phyloP scores from a whole-genome alignment of 2,797 vertebrate genomes.

The Sebastiscus albofasciatus region DNA sequence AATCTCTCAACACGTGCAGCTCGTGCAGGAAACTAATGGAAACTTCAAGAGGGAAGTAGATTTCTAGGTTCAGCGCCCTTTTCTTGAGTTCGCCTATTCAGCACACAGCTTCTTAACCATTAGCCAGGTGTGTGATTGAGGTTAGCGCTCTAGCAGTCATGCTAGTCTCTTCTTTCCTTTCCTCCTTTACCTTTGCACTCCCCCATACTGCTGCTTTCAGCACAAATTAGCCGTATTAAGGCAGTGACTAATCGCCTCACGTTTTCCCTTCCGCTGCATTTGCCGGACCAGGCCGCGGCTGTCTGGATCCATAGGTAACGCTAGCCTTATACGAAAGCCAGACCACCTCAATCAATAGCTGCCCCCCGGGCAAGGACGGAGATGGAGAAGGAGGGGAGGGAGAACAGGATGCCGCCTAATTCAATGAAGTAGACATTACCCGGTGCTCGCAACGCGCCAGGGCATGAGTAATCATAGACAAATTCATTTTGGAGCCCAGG shows the following conservation, averaged over 20 bases:
- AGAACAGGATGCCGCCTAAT: conserved; percentile 86
- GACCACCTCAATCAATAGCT: conserved; percentile 86
- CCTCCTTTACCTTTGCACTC: conserved; percentile 39
- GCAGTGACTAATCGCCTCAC: conserved; percentile 70
- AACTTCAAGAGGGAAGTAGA: not conserved
- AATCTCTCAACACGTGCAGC: not conserved
- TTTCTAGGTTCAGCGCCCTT: conserved; percentile 9
- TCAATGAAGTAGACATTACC: conserved; percentile 88
- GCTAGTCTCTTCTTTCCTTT: conserved; percentile 13
- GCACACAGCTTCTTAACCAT: conserved; percentile 40
- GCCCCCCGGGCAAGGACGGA: conserved; percentile 79
- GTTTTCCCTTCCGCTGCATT: conserved; percentile 61
- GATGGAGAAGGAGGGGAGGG: conserved; percentile 51
- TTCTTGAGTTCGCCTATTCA: conserved; percentile 20
- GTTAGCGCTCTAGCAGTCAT: conserved; percentile 38
- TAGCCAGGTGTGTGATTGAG: conserved; percentile 56
- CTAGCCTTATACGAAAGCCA: conserved; percentile 72
- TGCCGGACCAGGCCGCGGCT: conserved; percentile 36
- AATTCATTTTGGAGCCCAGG: conserved; percentile 92
- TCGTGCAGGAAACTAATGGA: not conserved
- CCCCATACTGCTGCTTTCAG: conserved; percentile 56
- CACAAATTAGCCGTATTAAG: conserved; percentile 69
- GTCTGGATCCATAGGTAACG: conserved; percentile 70
- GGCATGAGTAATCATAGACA: conserved; percentile 88
- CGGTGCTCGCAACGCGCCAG: conserved; percentile 80